Evolutionary conservation across 2,797 vertebrate genomes (phyloP).

Genomic region (Eulemur rubriventer): DNA sequence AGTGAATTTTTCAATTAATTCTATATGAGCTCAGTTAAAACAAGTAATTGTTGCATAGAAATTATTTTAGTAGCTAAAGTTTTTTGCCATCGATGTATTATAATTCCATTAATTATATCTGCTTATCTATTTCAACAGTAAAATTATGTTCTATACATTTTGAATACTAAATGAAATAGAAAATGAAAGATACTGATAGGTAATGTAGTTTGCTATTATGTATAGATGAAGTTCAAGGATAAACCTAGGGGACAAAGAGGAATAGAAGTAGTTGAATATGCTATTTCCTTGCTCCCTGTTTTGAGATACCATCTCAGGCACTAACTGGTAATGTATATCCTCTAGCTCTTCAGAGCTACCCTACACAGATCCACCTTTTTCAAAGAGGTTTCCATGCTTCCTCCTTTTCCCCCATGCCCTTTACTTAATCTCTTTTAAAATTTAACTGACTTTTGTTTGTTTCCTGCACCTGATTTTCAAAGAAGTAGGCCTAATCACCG

Average conservation of each 20-base stretch:
- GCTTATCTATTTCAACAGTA: not conserved
- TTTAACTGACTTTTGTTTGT: not conserved
- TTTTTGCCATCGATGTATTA: not conserved
- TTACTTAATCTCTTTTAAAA: not conserved
- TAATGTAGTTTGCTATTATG: not conserved
- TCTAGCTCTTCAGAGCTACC: not conserved
- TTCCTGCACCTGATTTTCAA: not conserved
- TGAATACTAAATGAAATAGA: not conserved
- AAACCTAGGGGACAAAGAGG: not conserved
- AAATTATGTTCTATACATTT: not conserved
- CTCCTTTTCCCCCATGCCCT: not conserved
- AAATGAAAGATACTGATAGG: conserved; percentile 27
- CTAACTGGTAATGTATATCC: not conserved
- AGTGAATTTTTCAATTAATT: not conserved
- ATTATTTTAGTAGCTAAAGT: conserved; percentile 2
- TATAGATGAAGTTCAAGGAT: not conserved
- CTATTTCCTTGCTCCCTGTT: not conserved
- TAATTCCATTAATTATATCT: not conserved
- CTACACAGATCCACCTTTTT: not conserved
- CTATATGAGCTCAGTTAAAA: not conserved
- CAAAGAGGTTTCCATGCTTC: not conserved
- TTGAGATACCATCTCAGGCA: not conserved
- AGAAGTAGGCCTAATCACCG: not conserved
- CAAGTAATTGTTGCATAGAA: not conserved
- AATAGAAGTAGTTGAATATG: not conserved